These are phyloP conservation scores for Euphydryas editha DNA, from an alignment of 2,888 invertebrate genomes.

Conservation along the genomic window DNA sequence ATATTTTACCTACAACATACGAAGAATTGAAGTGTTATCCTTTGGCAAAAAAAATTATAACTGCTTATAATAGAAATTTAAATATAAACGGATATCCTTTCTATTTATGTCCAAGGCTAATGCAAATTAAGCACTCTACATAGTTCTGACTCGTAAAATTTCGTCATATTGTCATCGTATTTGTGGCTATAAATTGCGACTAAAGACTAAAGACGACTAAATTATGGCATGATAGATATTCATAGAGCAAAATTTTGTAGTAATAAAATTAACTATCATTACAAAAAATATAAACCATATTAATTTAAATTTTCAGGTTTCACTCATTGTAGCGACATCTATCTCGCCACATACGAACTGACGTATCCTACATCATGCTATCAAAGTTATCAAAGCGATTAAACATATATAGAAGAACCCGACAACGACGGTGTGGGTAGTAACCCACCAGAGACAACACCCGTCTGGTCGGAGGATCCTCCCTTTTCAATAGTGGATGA, in stretches of 20 bases:
- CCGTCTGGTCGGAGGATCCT: too few species aligned
- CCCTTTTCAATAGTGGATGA: too few species aligned
- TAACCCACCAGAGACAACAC: too few species aligned
- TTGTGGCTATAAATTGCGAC: slow-evolving; percentile 35
- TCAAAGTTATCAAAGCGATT: too few species aligned
- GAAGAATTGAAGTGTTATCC: background rate
- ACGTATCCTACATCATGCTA: too few species aligned
- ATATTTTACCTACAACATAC: too few species aligned
- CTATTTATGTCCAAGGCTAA: slow-evolving; percentile 77
- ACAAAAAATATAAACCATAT: too few species aligned
- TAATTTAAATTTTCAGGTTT: too few species aligned
- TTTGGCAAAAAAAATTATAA: slow-evolving; percentile 20
- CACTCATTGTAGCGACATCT: too few species aligned
- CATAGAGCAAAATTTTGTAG: background rate
- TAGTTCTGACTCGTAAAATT: slow-evolving; percentile 59
- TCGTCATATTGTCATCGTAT: slow-evolving; percentile 60
- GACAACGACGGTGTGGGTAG: too few species aligned
- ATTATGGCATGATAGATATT: background rate
- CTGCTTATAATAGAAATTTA: slow-evolving; percentile 24
- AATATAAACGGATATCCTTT: slow-evolving; percentile 80
- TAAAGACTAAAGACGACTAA: slow-evolving; percentile 11
- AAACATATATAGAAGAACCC: too few species aligned
- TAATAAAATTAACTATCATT: background rate
- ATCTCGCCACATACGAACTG: too few species aligned
- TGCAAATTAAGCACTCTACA: slow-evolving; percentile 63